Conservation (phyloP, 1,140 invertebrate species). For the Panagrolaimus sp. region DNA sequence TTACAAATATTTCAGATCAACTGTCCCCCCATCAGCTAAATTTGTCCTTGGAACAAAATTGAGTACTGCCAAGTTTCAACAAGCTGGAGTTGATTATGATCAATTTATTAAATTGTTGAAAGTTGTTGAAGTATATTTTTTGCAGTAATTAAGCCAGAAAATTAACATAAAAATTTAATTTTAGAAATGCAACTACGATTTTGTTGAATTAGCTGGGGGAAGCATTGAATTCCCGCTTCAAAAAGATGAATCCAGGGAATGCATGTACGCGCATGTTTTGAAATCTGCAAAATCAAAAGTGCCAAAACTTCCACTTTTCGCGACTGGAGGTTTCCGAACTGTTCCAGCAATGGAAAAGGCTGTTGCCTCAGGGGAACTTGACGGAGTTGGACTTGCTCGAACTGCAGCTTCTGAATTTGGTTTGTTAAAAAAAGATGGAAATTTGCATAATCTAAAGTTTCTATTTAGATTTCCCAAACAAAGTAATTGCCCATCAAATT, state of each 20-base stretch:
- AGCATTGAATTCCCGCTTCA: not conserved
- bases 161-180: no score
- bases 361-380: not conserved
- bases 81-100: slow-evolving; percentile 3
- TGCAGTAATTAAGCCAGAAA: no score
- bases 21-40: not conserved
- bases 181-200: not conserved
- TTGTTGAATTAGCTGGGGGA: not conserved
- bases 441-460: not conserved
- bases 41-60: not conserved
- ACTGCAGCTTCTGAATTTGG: not conserved
- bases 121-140: no score
- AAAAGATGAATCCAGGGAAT: not conserved
- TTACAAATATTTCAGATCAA: not conserved
- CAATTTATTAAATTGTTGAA: no score
- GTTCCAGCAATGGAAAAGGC: slow-evolving; percentile 2
- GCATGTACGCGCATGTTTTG: not conserved
- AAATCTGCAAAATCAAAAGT: not conserved
- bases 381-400: not conserved
- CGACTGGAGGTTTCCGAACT: not conserved
- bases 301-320: not conserved
- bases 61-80: not conserved
- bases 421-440: not conserved
- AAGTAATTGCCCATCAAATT: not conserved
- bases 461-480: slow-evolving; percentile 1